Evolutionary conservation across 2,888 invertebrate species (phyloP).

Genomic region (Drosophila flavopinicola): DNA sequence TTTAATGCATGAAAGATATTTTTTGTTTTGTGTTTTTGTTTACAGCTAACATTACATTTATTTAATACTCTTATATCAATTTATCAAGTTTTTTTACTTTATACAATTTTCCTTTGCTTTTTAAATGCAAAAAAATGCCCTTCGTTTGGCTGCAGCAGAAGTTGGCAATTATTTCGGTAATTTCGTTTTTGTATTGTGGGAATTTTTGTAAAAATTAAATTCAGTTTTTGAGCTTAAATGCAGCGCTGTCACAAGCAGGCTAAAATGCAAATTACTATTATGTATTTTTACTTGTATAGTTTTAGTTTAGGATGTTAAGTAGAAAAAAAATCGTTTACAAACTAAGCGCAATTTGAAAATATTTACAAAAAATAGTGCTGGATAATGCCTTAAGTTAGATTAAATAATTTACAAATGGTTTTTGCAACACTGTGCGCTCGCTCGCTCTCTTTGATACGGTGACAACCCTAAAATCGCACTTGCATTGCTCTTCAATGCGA

Average conservation of each 20-base stretch:
- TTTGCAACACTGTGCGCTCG: slow-evolving; percentile 66
- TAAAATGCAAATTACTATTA: slow-evolving; percentile 72
- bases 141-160: slow-evolving; percentile 60
- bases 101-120: slow-evolving; percentile 68
- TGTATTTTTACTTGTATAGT: slow-evolving; percentile 42
- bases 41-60: slow-evolving; percentile 68
- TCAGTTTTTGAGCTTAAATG: slow-evolving; percentile 82
- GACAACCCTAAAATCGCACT: slow-evolving; percentile 61
- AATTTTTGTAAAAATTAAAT: slow-evolving; percentile 67
- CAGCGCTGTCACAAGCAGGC: slow-evolving; percentile 68
- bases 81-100: slow-evolving; percentile 68
- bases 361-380: slow-evolving; percentile 71
- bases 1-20: slow-evolving; percentile 67
- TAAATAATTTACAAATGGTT: slow-evolving; percentile 82
- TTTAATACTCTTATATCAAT: slow-evolving; percentile 71
- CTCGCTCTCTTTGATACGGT: slow-evolving; percentile 52
- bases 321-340: slow-evolving; percentile 60
- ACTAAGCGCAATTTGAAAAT: slow-evolving; percentile 66
- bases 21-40: slow-evolving; percentile 40
- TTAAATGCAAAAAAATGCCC: slow-evolving; percentile 72
- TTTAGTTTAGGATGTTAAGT: slow-evolving; percentile 54
- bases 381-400: slow-evolving; percentile 70
- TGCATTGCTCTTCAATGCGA: slow-evolving; percentile 50
- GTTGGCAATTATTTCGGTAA: slow-evolving; percentile 57
- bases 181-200: slow-evolving; percentile 29